These are phyloP conservation scores for Scelioninae gen. 1 DNA, from an alignment of 2,888 invertebrate species.

Conservation along the genomic window DNA sequence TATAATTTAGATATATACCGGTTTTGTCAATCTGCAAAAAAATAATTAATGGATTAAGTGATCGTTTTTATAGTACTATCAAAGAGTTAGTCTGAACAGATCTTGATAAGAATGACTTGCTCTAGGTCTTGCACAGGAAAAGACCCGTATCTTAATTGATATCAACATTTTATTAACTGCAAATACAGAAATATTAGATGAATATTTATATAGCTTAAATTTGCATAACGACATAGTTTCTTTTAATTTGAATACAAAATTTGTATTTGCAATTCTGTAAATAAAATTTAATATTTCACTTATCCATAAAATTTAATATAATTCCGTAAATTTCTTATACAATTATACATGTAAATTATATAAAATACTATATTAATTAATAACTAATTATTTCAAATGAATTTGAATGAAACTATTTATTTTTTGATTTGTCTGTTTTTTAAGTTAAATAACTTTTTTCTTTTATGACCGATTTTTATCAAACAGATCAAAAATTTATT, in stretches of 20 bases:
- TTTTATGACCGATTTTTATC: too few relatives aligned
- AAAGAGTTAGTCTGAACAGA: conserved; percentile 20
- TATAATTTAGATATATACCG: background rate
- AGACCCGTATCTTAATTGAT: conserved; percentile 4
- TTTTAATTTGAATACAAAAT: background rate
- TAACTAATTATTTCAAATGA: too few relatives aligned
- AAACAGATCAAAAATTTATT: too few relatives aligned
- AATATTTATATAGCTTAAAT: background rate
- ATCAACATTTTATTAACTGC: conserved; percentile 5
- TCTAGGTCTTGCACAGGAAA: background rate
- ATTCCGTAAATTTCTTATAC: too few relatives aligned
- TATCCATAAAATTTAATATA: too few relatives aligned
- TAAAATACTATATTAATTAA: too few relatives aligned
- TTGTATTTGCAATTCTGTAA: too few relatives aligned
- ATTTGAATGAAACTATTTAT: too few relatives aligned
- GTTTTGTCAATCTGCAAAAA: background rate
- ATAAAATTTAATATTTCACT: too few relatives aligned
- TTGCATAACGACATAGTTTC: background rate
- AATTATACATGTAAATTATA: too few relatives aligned
- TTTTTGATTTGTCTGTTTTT: too few relatives aligned
- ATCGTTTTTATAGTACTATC: background rate
- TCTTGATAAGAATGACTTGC: conserved; percentile 35
- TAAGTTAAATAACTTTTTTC: too few relatives aligned
- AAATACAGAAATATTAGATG: background rate
- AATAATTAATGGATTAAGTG: conserved; percentile 20